Evolutionary conservation across 2,113 vertebrate species (phyloP).

Genomic region (Amblyornis subalaris): DNA sequence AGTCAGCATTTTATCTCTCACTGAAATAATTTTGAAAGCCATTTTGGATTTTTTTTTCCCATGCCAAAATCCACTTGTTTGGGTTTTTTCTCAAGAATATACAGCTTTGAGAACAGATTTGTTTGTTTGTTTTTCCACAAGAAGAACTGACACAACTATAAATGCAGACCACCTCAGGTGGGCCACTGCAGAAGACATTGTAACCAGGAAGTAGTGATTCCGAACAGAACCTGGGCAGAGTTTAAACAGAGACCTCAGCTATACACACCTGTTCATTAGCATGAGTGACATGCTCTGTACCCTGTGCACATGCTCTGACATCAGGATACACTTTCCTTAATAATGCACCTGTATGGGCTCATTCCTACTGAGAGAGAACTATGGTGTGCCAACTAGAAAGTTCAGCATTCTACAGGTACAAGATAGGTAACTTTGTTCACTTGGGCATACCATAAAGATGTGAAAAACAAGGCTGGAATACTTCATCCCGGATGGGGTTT

Average conservation of each 20-base stretch:
- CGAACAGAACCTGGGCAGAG: not conserved
- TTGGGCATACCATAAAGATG: not conserved
- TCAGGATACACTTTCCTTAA: not conserved
- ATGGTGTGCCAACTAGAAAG: accelerated
- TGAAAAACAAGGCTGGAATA: not conserved
- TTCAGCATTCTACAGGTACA: not conserved
- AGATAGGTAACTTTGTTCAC: not conserved
- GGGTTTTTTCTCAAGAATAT: not conserved
- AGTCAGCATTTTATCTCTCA: not conserved
- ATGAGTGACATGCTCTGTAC: too few relatives aligned
- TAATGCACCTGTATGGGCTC: not conserved
- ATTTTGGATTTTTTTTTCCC: not conserved
- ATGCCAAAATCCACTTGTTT: not conserved
- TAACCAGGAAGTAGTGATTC: not conserved
- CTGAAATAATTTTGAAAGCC: not conserved
- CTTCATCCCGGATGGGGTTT: accelerated
- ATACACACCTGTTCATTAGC: not conserved
- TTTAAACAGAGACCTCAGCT: not conserved
- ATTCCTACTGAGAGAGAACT: not conserved
- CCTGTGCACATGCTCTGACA: accelerated
- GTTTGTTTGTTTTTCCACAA: not conserved
- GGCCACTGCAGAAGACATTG: not conserved
- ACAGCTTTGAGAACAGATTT: not conserved
- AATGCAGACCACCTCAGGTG: not conserved
- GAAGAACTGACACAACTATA: not conserved